Evolutionary conservation across 2,797 vertebrate genomes (phyloP).

Genomic region (Okamejei kenojei): DNA sequence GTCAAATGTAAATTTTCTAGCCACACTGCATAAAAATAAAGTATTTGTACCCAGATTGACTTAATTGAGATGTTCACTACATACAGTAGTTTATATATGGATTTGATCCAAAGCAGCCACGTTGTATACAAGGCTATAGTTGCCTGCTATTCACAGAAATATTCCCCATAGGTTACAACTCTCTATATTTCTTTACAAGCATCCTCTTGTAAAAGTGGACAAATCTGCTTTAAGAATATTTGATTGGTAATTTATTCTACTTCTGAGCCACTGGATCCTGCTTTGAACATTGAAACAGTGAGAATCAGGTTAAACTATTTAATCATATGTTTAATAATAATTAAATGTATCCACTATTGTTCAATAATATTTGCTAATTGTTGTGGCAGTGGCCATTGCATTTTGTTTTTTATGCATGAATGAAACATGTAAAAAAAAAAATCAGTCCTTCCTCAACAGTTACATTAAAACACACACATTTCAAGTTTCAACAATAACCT

Average conservation of each 20-base stretch:
- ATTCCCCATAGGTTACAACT: not conserved
- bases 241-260: not conserved
- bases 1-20: not conserved
- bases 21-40: not conserved
- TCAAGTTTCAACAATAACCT: not conserved
- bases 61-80: not conserved
- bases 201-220: not conserved
- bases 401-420: not conserved
- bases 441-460: not conserved
- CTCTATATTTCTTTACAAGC: not conserved
- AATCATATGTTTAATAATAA: not conserved
- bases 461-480: not conserved
- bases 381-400: too few relatives aligned
- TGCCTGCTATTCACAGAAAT: not conserved
- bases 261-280: not conserved
- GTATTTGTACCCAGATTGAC: not conserved
- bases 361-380: not conserved
- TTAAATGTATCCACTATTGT: not conserved
- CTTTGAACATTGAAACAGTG: not conserved
- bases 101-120: not conserved
- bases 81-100: not conserved
- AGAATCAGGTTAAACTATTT: not conserved
- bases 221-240: constrained; percentile 9
- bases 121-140: not conserved
- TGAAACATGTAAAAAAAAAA: not conserved